Evolutionary conservation across 2,113 vertebrate genomes (phyloP).

Genomic region (Anser brachyrhynchus): DNA sequence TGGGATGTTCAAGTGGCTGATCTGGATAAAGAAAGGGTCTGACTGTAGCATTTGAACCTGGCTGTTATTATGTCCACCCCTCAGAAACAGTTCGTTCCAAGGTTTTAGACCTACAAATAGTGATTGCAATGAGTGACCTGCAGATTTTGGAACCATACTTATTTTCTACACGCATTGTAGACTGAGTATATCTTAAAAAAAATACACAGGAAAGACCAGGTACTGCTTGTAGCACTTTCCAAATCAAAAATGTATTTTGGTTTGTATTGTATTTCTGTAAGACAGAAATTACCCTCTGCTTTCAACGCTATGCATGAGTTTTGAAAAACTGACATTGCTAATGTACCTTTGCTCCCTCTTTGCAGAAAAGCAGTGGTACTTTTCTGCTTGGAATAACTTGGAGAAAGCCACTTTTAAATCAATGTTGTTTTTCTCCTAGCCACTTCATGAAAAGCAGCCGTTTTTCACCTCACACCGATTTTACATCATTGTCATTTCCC

Average conservation of each 20-base stretch:
- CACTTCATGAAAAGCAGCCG: neutral
- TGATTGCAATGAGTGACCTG: neutral
- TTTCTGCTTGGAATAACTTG: neutral
- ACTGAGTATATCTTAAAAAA: neutral
- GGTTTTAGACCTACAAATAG: neutral
- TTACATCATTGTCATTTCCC: neutral
- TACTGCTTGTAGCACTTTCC: neutral
- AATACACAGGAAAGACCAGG: neutral
- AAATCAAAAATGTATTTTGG: neutral
- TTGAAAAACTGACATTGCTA: neutral
- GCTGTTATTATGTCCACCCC: neutral
- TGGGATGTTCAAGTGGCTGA: neutral
- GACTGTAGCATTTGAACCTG: neutral
- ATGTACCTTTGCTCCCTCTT: neutral
- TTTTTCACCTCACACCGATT: neutral
- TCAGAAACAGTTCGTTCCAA: neutral
- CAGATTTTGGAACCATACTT: slow-evolving; percentile 16
- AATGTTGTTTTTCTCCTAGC: neutral
- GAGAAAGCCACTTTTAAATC: neutral
- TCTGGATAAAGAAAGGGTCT: neutral
- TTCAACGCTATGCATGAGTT: neutral
- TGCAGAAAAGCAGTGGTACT: neutral
- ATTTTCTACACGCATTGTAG: slow-evolving; percentile 34
- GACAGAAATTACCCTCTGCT: neutral
- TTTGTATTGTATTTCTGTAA: neutral